These are phyloP conservation scores for Catonia carolina DNA, from an alignment of 2,888 invertebrate species.

Conservation along the genomic window DNA sequence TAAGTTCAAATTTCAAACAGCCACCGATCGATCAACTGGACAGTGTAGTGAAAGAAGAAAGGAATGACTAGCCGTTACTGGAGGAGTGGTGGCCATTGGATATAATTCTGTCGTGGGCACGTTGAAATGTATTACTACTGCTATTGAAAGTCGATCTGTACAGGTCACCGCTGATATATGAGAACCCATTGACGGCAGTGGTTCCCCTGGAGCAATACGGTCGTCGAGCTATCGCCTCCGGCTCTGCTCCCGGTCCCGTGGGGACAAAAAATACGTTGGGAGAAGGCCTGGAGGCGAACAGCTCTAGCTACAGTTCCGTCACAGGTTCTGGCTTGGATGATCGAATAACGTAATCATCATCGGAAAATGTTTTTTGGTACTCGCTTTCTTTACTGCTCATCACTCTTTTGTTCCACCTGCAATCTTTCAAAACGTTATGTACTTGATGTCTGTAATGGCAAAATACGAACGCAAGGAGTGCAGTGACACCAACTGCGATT, in stretches of 20 bases:
- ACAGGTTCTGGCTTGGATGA: slow-evolving; percentile 69
- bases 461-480: slow-evolving; percentile 62
- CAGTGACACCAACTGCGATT: slow-evolving; percentile 63
- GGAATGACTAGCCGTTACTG: slow-evolving; percentile 13
- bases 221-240: slow-evolving; percentile 45
- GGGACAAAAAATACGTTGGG: slow-evolving; percentile 68
- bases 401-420: slow-evolving; percentile 66
- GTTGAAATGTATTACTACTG: not conserved
- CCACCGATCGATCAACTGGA: too few species aligned
- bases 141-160: slow-evolving; percentile 14
- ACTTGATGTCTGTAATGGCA: slow-evolving; percentile 75
- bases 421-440: slow-evolving; percentile 73
- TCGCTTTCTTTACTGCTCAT: slow-evolving; percentile 75
- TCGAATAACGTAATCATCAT: slow-evolving; percentile 61
- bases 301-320: slow-evolving; percentile 94
- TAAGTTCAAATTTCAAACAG: too few species aligned
- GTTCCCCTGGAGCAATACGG: slow-evolving; percentile 51
- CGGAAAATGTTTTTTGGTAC: slow-evolving; percentile 83
- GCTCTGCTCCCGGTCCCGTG: slow-evolving; percentile 48
- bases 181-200: slow-evolving; percentile 66
- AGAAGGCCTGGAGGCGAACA: slow-evolving; percentile 73
- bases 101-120: not conserved
- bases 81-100: slow-evolving; percentile 17
- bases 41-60: slow-evolving; percentile 8
- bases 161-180: slow-evolving; percentile 61